Evolutionary conservation across 2,888 invertebrate species (phyloP).

Genomic region (Lithophane leautieri): DNA sequence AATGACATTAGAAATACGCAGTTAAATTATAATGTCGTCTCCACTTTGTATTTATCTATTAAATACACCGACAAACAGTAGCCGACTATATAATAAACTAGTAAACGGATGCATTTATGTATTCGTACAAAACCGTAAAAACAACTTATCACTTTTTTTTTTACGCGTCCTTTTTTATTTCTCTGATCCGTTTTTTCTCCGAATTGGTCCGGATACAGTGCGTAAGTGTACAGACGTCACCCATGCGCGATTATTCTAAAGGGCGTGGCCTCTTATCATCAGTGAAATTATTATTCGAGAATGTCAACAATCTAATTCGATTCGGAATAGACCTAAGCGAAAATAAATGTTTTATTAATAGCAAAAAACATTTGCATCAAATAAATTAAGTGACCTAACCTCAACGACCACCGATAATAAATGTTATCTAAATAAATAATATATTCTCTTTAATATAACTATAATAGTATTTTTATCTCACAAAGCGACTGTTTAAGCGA

Average conservation of each 20-base stretch:
- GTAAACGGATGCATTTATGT: no score
- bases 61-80: no score
- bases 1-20: no score
- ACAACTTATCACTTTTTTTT: no score
- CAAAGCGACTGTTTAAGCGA: background rate
- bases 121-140: no score
- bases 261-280: background rate
- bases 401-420: background rate
- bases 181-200: no score
- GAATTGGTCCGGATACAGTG: no score
- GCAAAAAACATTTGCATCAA: background rate
- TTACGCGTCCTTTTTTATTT: no score
- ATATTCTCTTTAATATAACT: background rate
- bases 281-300: background rate
- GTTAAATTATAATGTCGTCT: no score
- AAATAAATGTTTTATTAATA: background rate
- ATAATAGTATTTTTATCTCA: background rate
- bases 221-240: background rate
- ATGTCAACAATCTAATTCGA: conserved; percentile 11
- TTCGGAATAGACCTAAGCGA: background rate
- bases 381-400: conserved; percentile 28
- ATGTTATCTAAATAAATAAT: background rate
- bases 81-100: no score
- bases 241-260: background rate
- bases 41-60: no score